Conservation (phyloP, 2,797 vertebrate genomes). For the Neosilurus hyrtlii region DNA sequence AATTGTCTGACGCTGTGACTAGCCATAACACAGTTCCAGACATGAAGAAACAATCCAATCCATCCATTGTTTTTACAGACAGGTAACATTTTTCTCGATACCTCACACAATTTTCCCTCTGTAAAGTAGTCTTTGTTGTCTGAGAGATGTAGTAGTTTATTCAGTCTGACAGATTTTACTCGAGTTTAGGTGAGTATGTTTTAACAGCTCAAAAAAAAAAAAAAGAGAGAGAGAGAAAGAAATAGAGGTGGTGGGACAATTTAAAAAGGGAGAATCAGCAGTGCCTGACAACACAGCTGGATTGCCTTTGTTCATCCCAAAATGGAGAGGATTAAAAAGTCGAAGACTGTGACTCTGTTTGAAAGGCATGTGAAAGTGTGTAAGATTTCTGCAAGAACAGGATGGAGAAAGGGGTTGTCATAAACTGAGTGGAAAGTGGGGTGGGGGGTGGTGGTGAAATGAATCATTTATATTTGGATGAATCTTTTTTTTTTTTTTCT, state of each 20-base stretch:
- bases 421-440: conserved; percentile 28
- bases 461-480: conserved; percentile 54
- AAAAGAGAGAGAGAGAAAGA: conserved; percentile 6
- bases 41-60: neutral
- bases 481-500: conserved; percentile 30
- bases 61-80: conserved; percentile 1
- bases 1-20: neutral
- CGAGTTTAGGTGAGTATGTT: conserved; percentile 49
- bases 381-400: conserved; percentile 33
- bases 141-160: conserved; percentile 71
- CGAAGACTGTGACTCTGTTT: conserved; percentile 36
- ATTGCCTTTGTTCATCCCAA: conserved; percentile 56
- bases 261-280: conserved; percentile 55
- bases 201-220: conserved; percentile 47
- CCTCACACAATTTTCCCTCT: conserved; percentile 15
- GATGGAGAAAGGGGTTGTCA: conserved; percentile 46
- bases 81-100: conserved; percentile 25
- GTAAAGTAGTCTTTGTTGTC: conserved; percentile 24
- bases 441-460: conserved; percentile 2
- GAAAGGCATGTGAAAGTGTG: conserved; percentile 46
- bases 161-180: conserved; percentile 70
- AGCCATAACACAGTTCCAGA: neutral
- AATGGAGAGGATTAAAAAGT: conserved; percentile 43
- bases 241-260: conserved; percentile 15
- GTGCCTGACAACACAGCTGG: conserved; percentile 68